Percentiles rank a stretch among this genome's conserved stretches.
phyloP scores from a whole-genome alignment of 2,113 vertebrate genomes.

The Formicarius rufipectus region DNA sequence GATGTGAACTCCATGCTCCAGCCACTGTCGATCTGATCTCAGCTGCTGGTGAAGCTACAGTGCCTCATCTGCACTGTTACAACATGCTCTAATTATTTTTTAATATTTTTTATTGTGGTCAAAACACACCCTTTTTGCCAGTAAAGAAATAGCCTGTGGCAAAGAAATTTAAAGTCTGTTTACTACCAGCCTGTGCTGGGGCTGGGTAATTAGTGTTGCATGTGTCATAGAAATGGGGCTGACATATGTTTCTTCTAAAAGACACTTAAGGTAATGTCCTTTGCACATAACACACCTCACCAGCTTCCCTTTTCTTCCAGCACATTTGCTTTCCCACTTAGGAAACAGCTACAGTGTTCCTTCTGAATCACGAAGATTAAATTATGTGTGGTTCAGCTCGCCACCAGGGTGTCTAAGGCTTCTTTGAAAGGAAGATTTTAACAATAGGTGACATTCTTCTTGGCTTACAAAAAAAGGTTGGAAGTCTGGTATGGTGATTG shows the following conservation, averaged over 20 bases:
- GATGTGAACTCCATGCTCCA: neutral
- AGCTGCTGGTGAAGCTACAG: neutral
- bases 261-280: neutral
- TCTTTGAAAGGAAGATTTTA: neutral
- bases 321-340: neutral
- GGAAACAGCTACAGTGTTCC: neutral
- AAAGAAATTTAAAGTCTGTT: neutral
- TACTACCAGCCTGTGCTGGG: neutral
- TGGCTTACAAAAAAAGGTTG: constrained; percentile 5
- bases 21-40: neutral
- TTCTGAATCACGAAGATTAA: neutral
- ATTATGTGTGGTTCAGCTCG: neutral
- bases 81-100: neutral
- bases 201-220: neutral
- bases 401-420: neutral
- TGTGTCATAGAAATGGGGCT: neutral
- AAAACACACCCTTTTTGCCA: constrained; percentile 13
- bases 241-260: neutral
- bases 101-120: constrained; percentile 16
- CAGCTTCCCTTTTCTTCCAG: neutral
- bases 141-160: constrained; percentile 24
- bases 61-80: constrained; percentile 9
- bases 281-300: neutral
- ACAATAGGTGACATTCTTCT: neutral
- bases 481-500: neutral